phyloP scores from a whole-genome alignment of 2,888 invertebrate genomes.

The Megalurothrips usitatus region DNA sequence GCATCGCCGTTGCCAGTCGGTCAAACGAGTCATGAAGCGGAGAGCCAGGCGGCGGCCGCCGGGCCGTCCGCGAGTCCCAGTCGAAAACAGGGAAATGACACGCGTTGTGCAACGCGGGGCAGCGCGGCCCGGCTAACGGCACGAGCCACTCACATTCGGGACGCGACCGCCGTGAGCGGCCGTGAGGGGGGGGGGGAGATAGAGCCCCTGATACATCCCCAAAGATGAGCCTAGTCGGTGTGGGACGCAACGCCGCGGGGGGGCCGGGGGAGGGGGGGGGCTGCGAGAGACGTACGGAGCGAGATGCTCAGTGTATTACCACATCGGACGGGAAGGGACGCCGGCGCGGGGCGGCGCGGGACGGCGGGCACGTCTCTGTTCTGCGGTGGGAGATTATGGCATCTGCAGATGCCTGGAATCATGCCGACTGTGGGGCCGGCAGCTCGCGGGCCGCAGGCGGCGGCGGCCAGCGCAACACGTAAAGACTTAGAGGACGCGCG shows the following conservation, averaged over 20 bases:
- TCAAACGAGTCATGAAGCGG: too few relatives aligned
- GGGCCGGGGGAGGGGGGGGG: too few relatives aligned
- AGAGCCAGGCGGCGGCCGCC: not conserved
- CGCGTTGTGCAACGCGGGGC: not conserved
- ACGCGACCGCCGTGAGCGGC: not conserved
- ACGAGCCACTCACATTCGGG: too few relatives aligned
- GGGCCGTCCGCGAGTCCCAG: not conserved
- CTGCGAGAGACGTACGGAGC: too few relatives aligned
- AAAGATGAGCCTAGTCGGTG: not conserved
- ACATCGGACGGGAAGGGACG: not conserved
- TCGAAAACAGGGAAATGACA: not conserved
- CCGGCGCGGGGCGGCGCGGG: not conserved
- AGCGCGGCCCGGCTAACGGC: not conserved
- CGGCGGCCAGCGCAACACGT: too few relatives aligned
- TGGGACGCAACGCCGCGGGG: too few relatives aligned
- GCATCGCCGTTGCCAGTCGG: too few relatives aligned
- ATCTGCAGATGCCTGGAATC: not conserved
- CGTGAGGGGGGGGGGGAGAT: not conserved
- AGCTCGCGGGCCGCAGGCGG: too few relatives aligned
- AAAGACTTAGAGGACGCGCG: too few relatives aligned
- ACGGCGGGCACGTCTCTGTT: not conserved
- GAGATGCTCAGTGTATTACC: not conserved
- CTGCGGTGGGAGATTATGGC: conserved; percentile 8
- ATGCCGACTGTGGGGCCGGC: too few relatives aligned
- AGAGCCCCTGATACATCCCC: not conserved